A percentile compares a stretch with the other conserved stretches of the same genome.
phyloP scores from a whole-genome alignment of 1,140 invertebrate species.

The Drosophila bifasciata region DNA sequence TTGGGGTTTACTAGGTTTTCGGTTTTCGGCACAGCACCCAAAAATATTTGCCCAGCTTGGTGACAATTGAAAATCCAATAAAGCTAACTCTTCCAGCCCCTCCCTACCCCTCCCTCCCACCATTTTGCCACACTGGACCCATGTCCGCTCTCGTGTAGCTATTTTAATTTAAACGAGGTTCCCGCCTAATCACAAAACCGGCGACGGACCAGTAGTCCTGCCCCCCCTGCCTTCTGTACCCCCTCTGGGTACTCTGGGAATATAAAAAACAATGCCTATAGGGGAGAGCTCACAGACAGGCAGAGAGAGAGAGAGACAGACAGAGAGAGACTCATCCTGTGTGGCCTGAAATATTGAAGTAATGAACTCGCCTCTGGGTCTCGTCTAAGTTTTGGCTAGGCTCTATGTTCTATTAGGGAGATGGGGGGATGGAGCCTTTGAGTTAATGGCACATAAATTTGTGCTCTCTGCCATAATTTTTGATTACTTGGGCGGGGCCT shows the following conservation, averaged over 20 bases:
- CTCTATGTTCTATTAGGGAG: neutral
- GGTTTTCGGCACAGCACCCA: slow-evolving; percentile 43
- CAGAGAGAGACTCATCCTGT: slow-evolving; percentile 57
- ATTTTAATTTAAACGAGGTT: slow-evolving; percentile 81
- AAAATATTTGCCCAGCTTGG: slow-evolving; percentile 71
- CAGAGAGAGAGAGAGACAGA: slow-evolving; percentile 24
- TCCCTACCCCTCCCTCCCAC: neutral
- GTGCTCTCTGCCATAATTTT: slow-evolving; percentile 70
- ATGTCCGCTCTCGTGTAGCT: slow-evolving; percentile 55
- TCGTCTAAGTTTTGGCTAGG: slow-evolving; percentile 39
- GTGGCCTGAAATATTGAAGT: slow-evolving; percentile 75
- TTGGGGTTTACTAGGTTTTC: slow-evolving; percentile 28
- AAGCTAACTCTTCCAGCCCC: slow-evolving; percentile 42
- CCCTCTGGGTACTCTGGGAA: neutral
- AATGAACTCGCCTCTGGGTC: slow-evolving; percentile 68
- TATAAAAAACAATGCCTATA: slow-evolving; percentile 42
- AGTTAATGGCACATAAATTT: slow-evolving; percentile 81
- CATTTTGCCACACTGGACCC: neutral
- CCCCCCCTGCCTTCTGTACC: neutral
- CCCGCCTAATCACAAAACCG: slow-evolving; percentile 75
- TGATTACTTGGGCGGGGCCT: slow-evolving; percentile 72
- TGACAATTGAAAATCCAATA: slow-evolving; percentile 82
- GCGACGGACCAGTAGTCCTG: slow-evolving; percentile 11
- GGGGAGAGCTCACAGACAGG: neutral
- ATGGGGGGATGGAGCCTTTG: slow-evolving; percentile 47